Evolutionary conservation across 1,140 invertebrate genomes (phyloP).

Genomic region (Phymastichus coffea): DNA sequence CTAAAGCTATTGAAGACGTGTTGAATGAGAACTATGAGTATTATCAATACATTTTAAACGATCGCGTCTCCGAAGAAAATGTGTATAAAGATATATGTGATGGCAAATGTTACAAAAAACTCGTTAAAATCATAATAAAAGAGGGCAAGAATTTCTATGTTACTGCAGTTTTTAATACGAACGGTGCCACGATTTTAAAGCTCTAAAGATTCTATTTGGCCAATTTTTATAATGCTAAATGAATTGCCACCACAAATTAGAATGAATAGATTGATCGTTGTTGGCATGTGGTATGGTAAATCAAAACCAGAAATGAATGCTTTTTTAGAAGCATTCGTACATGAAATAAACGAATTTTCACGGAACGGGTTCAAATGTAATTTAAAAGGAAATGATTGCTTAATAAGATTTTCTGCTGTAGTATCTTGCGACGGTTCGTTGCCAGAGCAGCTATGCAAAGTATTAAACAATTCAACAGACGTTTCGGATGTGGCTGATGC

Average conservation of each 20-base stretch:
- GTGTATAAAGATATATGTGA: no score
- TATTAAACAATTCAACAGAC: constrained; percentile 15
- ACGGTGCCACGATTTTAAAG: constrained; percentile 17
- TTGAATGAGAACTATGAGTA: neutral
- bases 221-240: constrained; percentile 16
- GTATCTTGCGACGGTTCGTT: constrained; percentile 1
- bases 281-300: constrained; percentile 13
- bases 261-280: neutral
- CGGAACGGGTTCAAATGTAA: neutral
- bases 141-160: neutral
- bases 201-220: constrained; percentile 17
- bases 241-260: constrained; percentile 12
- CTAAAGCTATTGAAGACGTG: neutral
- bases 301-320: constrained; percentile 13
- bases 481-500: constrained; percentile 14
- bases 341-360: neutral
- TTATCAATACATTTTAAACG: neutral
- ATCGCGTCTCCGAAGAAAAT: neutral
- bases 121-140: neutral
- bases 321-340: constrained; percentile 6
- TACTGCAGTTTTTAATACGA: constrained; percentile 9
- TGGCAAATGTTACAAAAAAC: no score
- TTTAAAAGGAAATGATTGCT: neutral
- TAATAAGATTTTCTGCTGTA: constrained; percentile 2
- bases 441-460: constrained; percentile 14